A percentile compares a stretch with the other conserved stretches of the same genome.
These are phyloP conservation scores for Meloidogyne chitwoodi DNA, from an alignment of 1,140 invertebrate species.

Conservation along the genomic window DNA sequence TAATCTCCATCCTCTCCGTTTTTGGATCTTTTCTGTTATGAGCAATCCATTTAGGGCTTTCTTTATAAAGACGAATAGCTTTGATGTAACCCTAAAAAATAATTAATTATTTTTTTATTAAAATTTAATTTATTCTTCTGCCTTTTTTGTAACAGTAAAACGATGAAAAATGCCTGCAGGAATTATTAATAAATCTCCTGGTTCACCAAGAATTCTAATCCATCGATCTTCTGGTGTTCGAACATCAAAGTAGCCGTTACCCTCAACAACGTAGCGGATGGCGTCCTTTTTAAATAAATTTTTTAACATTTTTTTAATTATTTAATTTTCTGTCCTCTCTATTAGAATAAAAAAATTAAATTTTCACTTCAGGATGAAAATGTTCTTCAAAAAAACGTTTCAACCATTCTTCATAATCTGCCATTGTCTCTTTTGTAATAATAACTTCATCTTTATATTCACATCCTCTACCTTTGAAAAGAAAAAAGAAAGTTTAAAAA, in stretches of 20 bases:
- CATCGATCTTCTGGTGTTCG: conserved; percentile 76
- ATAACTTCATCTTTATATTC: conserved; percentile 82
- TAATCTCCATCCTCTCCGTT: conserved; percentile 33
- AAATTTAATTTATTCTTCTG: background rate
- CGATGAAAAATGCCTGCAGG: conserved; percentile 95
- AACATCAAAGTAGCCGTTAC: conserved; percentile 93
- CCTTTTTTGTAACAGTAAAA: conserved; percentile 78
- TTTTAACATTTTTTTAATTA: too few relatives aligned
- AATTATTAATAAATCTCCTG: conserved; percentile 84
- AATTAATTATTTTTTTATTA: too few relatives aligned
- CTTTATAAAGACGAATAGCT: conserved; percentile 80
- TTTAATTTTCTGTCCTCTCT: too few relatives aligned
- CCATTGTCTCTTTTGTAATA: conserved; percentile 75
- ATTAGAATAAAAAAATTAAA: too few relatives aligned
- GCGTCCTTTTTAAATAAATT: background rate
- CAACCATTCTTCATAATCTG: conserved; percentile 84
- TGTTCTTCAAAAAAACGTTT: conserved; percentile 88
- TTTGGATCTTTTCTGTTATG: conserved; percentile 81
- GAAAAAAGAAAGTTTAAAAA: too few relatives aligned
- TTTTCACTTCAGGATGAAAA: conserved; percentile 91
- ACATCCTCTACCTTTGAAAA: too few relatives aligned
- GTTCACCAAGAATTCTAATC: conserved; percentile 80
- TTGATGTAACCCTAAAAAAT: conserved; percentile 75
- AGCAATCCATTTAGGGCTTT: conserved; percentile 84
- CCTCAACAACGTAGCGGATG: conserved; percentile 78